Conservation (phyloP, 35 echinoderm and acorn worm genomes). For the Lytechinus pictus region DNA sequence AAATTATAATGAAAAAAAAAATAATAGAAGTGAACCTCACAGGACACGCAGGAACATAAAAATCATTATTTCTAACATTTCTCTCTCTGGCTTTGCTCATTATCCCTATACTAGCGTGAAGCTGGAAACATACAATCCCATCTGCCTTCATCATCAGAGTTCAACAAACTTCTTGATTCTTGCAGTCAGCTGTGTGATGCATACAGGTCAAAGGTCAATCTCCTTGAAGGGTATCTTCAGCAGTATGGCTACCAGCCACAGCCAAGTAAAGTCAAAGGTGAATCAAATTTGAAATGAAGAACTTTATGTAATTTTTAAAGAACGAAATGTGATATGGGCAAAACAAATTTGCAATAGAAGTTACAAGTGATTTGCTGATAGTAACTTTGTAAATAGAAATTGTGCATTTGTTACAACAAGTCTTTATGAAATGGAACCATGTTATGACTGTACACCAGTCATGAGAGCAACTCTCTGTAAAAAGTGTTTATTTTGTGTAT, state of each 20-base stretch:
- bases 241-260: conserved; percentile 38
- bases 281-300: not conserved
- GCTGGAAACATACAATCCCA: not conserved
- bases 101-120: not conserved
- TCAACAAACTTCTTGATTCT: not conserved
- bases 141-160: not conserved
- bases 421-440: too few relatives aligned
- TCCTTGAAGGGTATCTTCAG: not conserved
- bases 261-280: conserved; percentile 17
- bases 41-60: not conserved
- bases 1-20: too few relatives aligned
- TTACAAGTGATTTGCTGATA: too few relatives aligned
- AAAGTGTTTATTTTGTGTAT: too few relatives aligned
- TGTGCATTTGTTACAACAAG: too few relatives aligned
- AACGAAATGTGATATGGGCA: not conserved
- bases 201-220: conserved; percentile 21
- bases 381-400: too few relatives aligned
- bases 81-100: not conserved
- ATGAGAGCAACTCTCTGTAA: too few relatives aligned
- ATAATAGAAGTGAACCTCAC: not conserved
- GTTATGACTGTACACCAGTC: too few relatives aligned
- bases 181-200: conserved; percentile 50
- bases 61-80: not conserved
- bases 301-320: not conserved
- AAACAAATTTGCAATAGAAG: too few relatives aligned